phyloP scores from a whole-genome alignment of 2,888 invertebrate species.

The Nomada fabriciana region DNA sequence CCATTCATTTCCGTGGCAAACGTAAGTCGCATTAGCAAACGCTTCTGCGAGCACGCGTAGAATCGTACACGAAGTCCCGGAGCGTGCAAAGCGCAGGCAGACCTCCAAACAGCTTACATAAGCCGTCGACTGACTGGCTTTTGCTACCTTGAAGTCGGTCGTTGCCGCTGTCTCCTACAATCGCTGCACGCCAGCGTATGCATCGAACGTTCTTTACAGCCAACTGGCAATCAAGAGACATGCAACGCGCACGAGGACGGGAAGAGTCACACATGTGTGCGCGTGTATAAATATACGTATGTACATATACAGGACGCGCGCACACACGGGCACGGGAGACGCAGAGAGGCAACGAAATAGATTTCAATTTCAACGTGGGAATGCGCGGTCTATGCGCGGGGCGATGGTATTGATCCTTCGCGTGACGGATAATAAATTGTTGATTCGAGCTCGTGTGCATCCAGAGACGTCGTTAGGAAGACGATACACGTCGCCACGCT shows the following conservation, averaged over 20 bases:
- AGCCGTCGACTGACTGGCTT: slow-evolving; percentile 71
- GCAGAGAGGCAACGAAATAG: slow-evolving; percentile 24
- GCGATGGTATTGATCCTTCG: slow-evolving; percentile 44
- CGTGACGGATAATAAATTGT: slow-evolving; percentile 51
- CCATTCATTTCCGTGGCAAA: no score
- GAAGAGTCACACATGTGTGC: not conserved
- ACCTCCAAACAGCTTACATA: slow-evolving; percentile 75
- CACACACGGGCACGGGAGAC: not conserved
- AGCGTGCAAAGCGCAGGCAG: slow-evolving; percentile 30
- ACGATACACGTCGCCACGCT: slow-evolving; percentile 11
- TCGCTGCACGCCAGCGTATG: slow-evolving; percentile 65
- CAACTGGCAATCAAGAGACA: slow-evolving; percentile 60
- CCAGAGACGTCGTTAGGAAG: slow-evolving; percentile 42
- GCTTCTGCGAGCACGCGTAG: no score
- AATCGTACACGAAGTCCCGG: slow-evolving; percentile 1
- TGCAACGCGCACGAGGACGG: slow-evolving; percentile 13
- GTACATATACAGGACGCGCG: not conserved
- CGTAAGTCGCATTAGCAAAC: not conserved
- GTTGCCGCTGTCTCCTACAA: slow-evolving; percentile 77
- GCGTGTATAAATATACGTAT: no score
- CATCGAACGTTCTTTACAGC: slow-evolving; percentile 64
- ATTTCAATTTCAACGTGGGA: slow-evolving; percentile 62
- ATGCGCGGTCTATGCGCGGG: slow-evolving; percentile 7
- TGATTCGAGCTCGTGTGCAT: slow-evolving; percentile 41
- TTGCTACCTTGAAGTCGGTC: slow-evolving; percentile 81